phyloP scores from a whole-genome alignment of 1,140 invertebrate genomes.

The Drosophila trapezifrons region DNA sequence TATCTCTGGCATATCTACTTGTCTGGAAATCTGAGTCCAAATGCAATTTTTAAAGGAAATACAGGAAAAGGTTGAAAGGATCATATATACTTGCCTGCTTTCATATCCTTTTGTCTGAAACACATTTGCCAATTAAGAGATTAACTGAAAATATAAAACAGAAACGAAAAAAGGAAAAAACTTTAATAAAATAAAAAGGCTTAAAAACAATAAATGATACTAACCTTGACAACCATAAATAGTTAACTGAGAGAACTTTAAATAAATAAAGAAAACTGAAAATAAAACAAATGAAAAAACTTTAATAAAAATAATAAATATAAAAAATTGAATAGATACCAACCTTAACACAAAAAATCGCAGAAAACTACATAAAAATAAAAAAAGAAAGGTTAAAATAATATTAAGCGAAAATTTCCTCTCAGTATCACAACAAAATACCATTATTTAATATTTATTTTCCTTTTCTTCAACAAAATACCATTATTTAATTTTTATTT shows the following conservation, averaged over 20 bases:
- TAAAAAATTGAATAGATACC: neutral
- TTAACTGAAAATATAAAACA: constrained; percentile 30
- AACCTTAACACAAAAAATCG: neutral
- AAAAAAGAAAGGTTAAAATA: no score
- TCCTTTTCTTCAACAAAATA: no score
- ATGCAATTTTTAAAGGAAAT: constrained; percentile 19
- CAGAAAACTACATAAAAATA: no score
- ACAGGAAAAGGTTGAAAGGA: neutral
- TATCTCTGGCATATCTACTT: no score
- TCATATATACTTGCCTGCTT: constrained; percentile 22
- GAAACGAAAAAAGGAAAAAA: constrained; percentile 1
- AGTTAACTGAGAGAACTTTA: neutral
- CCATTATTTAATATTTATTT: constrained; percentile 18
- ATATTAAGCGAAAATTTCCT: no score
- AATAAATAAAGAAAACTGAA: neutral
- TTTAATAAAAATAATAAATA: neutral
- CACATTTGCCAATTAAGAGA: constrained; percentile 15
- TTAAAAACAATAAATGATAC: constrained; percentile 3
- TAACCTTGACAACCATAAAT: constrained; percentile 10
- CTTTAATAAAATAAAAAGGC: constrained; percentile 18
- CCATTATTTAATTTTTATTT: constrained; percentile 45
- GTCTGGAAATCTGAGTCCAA: constrained; percentile 37
- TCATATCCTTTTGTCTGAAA: constrained; percentile 30
- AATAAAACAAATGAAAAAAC: neutral
- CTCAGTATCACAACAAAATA: neutral